Evolutionary conservation across 1,140 invertebrate species (phyloP).

Genomic region (Platorchestia sp.): DNA sequence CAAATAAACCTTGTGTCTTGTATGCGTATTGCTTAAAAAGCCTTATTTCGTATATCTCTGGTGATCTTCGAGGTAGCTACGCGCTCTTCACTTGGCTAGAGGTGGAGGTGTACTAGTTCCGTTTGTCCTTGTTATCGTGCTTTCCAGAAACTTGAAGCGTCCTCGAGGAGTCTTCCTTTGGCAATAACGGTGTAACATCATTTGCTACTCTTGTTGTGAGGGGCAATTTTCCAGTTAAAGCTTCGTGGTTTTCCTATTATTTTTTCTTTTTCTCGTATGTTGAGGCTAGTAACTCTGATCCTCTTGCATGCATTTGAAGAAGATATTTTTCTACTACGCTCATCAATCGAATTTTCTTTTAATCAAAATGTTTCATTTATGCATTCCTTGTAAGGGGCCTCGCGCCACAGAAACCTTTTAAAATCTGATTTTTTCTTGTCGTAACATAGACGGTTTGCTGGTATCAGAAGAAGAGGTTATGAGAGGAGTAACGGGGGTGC

Average conservation of each 20-base stretch:
- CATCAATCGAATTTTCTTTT: background rate
- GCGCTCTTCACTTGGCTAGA: too few species aligned
- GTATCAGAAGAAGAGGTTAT: background rate
- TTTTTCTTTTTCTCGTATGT: background rate
- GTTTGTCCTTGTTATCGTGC: too few species aligned
- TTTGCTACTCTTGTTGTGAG: too few species aligned
- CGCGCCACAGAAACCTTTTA: background rate
- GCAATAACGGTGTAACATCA: too few species aligned
- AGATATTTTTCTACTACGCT: background rate
- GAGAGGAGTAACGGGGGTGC: background rate
- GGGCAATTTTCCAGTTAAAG: background rate
- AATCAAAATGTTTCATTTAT: background rate
- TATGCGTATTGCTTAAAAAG: too few species aligned
- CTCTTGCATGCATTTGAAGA: too few species aligned
- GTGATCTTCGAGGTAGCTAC: too few species aligned
- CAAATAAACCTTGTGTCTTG: too few species aligned
- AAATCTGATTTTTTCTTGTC: background rate
- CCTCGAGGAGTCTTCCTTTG: too few species aligned
- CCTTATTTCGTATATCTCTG: too few species aligned
- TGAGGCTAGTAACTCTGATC: background rate
- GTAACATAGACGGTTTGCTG: background rate
- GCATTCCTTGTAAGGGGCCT: background rate
- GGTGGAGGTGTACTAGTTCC: too few species aligned
- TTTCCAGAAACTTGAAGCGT: too few species aligned
- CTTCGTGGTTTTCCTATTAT: background rate